Percentiles rank a stretch among this genome's conserved stretches.
Evolutionary conservation across 2,888 invertebrate species (phyloP).

Genomic region (Ptilodon capucinus): DNA sequence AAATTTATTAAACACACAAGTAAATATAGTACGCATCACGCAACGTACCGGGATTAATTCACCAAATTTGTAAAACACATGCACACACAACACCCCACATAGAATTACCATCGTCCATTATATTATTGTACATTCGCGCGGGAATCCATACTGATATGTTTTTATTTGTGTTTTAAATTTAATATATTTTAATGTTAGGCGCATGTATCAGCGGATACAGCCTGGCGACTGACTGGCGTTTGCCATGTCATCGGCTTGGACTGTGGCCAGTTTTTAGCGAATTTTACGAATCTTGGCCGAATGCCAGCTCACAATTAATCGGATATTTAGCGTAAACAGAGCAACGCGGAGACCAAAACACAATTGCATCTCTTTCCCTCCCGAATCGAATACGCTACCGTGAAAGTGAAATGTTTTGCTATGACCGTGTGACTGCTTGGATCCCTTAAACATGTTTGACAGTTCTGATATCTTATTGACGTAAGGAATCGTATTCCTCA

Average conservation of each 20-base stretch:
- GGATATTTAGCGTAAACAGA: slow-evolving; percentile 33
- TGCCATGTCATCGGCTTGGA: slow-evolving; percentile 61
- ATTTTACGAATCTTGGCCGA: slow-evolving; percentile 49
- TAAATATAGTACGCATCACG: slow-evolving; percentile 44
- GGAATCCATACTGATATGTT: slow-evolving; percentile 52
- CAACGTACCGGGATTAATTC: slow-evolving; percentile 37
- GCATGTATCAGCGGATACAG: slow-evolving; percentile 45
- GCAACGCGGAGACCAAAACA: no score
- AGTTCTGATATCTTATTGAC: no score
- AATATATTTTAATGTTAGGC: slow-evolving; percentile 32
- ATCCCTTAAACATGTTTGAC: no score
- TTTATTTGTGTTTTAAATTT: slow-evolving; percentile 28
- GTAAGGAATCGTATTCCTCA: no score
- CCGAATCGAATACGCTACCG: no score
- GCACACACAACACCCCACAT: slow-evolving; percentile 41
- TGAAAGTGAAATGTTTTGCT: no score
- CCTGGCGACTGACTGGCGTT: slow-evolving; percentile 51
- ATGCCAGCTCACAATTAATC: slow-evolving; percentile 45
- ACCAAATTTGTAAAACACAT: slow-evolving; percentile 32
- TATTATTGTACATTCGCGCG: slow-evolving; percentile 61
- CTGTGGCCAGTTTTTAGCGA: slow-evolving; percentile 45
- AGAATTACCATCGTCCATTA: slow-evolving; percentile 65
- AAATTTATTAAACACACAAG: slow-evolving; percentile 53
- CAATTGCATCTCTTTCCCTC: no score
- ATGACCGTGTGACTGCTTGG: no score